A percentile compares a stretch with the other conserved stretches of the same genome.
phyloP scores from a whole-genome alignment of 2,113 vertebrate genomes.

The Platichthys stellatus region DNA sequence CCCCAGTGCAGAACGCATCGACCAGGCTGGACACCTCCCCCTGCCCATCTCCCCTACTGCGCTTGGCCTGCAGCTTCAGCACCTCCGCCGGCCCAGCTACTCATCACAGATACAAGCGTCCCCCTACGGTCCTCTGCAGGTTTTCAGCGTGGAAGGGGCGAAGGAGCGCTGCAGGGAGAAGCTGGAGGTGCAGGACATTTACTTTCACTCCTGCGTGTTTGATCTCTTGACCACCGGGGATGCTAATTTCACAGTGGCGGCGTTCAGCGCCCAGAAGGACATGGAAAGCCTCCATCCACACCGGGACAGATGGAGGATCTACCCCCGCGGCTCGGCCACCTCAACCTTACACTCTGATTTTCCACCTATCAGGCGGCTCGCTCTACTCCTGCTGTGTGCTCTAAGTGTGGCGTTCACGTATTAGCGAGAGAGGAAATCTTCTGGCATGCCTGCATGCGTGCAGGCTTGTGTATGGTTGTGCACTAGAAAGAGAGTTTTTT shows the following conservation, averaged over 20 bases:
- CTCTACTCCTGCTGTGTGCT: slow-evolving; percentile 64
- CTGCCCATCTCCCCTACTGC: slow-evolving; percentile 76
- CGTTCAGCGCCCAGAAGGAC: slow-evolving; percentile 92
- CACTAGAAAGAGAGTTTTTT: slow-evolving; percentile 49
- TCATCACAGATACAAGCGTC: slow-evolving; percentile 60
- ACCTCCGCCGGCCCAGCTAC: slow-evolving; percentile 50
- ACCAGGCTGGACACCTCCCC: slow-evolving; percentile 82
- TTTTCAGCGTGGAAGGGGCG: slow-evolving; percentile 83
- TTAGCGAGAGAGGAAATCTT: not conserved
- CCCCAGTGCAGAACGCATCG: slow-evolving; percentile 90
- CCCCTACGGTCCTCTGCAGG: slow-evolving; percentile 66
- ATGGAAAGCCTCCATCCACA: slow-evolving; percentile 91
- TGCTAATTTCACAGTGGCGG: slow-evolving; percentile 92
- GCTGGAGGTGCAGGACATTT: slow-evolving; percentile 92
- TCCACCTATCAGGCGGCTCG: slow-evolving; percentile 35
- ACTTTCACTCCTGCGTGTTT: slow-evolving; percentile 95
- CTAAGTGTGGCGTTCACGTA: slow-evolving; percentile 45
- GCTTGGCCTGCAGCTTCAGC: slow-evolving; percentile 78
- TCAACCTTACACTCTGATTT: slow-evolving; percentile 69
- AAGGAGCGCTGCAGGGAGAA: slow-evolving; percentile 88
- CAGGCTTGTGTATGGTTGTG: slow-evolving; percentile 42
- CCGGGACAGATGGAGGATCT: slow-evolving; percentile 91
- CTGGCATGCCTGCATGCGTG: slow-evolving; percentile 32
- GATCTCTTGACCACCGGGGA: slow-evolving; percentile 97
- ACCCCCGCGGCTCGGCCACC: slow-evolving; percentile 75